Percentiles rank a stretch among this genome's conserved stretches.
Evolutionary conservation across 2,888 invertebrate genomes (phyloP).

Genomic region (Seira musarum): DNA sequence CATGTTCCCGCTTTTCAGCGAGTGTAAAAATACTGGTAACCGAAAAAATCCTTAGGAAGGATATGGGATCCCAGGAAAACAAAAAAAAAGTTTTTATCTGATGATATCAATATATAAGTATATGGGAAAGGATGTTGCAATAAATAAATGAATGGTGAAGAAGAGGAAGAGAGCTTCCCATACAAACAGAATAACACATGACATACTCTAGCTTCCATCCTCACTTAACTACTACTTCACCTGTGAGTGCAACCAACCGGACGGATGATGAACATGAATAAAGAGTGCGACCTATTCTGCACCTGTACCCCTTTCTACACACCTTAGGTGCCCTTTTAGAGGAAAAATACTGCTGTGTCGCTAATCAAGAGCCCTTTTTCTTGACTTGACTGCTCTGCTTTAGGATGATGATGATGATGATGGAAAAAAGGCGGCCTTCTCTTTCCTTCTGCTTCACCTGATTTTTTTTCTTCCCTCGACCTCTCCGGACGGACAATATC

Average conservation of each 20-base stretch:
- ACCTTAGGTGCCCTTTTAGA: conserved; percentile 52
- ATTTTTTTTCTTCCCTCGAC: no score
- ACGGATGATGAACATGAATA: conserved; percentile 31
- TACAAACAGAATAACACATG: conserved; percentile 12
- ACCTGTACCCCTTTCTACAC: conserved; percentile 50
- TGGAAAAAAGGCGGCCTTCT: no score
- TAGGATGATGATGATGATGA: no score
- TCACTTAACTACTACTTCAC: background rate
- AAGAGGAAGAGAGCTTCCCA: conserved; percentile 19
- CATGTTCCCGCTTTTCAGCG: conserved; percentile 25
- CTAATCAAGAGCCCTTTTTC: conserved; percentile 31
- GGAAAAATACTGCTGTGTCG: conserved; percentile 10
- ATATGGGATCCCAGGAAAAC: conserved; percentile 3
- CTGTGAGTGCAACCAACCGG: conserved; percentile 51
- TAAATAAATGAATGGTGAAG: background rate
- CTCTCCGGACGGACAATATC: no score
- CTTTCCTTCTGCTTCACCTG: no score
- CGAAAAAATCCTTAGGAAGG: conserved; percentile 8
- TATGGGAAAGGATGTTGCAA: background rate
- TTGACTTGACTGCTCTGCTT: no score
- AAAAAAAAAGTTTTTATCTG: no score
- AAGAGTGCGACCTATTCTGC: conserved; percentile 28
- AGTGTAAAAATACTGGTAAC: conserved; percentile 31
- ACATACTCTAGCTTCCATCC: background rate
- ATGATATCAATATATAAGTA: background rate